Evolutionary conservation across 2,888 invertebrate species (phyloP), one percentile per base, ranked within the genome.

Genomic region (Argyra leucocephala): DNA sequence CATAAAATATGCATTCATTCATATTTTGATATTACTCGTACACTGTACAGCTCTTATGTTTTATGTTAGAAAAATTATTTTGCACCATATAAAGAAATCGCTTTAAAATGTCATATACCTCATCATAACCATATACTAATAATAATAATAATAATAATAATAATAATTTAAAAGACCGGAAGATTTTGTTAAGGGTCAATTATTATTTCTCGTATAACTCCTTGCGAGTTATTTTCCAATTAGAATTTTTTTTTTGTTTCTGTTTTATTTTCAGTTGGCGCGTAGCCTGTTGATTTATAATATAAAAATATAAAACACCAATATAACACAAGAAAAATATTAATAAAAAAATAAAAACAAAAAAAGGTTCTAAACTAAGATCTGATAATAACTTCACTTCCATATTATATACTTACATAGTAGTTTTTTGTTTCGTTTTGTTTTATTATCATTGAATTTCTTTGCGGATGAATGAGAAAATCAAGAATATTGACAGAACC

Each of bases 161-260:
- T 21, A 22, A 22, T 21, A 22, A 22, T 12, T 58, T 22, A 10
- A 22, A 58, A 58, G 58, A 58, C 58, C 58, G 58, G 58, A 58
- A 58, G 58, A 58, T 58, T 58, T 58, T 22, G 58, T 58, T 58
- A 22, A 58, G 58, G 58, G 58, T 58, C 58, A 58, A 58, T 58
- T 58, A 58, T 58, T 21, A 22, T 22, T 15, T 48, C n/a, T 48
- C 48, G 5, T 48, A 48, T 48, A 48, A 48, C 48, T 48, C 15
- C 48, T 48, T 48, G 48, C 48, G 48, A 48, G 48, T 48, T 18
- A 48, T 48, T 48, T 48, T 18, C 48, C 48, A 48, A 48, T 48
- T 48, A 48, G 48, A 48, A n/a, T n/a, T n/a, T n/a, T n/a, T n/a
- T n/a, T n/a, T n/a, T n/a, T n/a, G n/a, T n/a, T n/a, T n/a, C n/a